Percentiles rank a stretch among this genome's conserved stretches.
Conservation (phyloP, 2,797 vertebrate species). For the Gobionotothen gibberifrons region DNA sequence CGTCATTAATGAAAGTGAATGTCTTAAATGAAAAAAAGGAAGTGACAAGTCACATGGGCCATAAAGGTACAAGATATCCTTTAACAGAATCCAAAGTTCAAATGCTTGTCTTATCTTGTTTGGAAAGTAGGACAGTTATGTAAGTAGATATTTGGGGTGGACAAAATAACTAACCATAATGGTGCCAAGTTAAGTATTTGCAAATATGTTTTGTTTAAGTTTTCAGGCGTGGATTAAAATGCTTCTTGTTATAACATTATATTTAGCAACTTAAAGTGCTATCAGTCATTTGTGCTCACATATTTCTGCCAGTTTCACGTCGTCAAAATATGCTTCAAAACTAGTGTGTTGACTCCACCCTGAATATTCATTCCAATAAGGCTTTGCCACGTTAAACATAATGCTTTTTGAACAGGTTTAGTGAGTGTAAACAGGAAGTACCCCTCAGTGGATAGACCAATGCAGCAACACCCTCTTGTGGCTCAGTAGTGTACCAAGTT, state of each 20-base stretch:
- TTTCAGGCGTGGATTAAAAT: neutral
- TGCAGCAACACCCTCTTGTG: constrained; percentile 72
- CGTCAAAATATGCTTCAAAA: neutral
- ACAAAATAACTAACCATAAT: neutral
- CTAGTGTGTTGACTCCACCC: neutral
- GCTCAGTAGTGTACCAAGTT: constrained; percentile 10
- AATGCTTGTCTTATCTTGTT: constrained; percentile 20
- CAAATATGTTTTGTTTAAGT: neutral
- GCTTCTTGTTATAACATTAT: neutral
- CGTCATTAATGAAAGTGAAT: neutral
- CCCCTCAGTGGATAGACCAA: neutral
- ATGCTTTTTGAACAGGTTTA: neutral
- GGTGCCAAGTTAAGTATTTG: neutral
- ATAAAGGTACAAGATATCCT: constrained; percentile 3
- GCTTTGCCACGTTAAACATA: neutral
- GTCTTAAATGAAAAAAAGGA: neutral
- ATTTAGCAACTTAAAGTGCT: no score
- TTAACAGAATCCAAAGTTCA: constrained; percentile 31
- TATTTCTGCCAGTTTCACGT: neutral
- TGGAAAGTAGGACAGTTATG: constrained; percentile 29
- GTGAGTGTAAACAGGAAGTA: neutral
- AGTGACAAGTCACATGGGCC: neutral
- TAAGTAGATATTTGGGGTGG: constrained; percentile 1
- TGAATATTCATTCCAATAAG: neutral
- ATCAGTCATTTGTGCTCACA: neutral